A percentile compares a stretch with the other conserved stretches of the same genome.
Evolutionary conservation across 2,888 invertebrate genomes (phyloP).

Genomic region (Drosophila multiciliata): DNA sequence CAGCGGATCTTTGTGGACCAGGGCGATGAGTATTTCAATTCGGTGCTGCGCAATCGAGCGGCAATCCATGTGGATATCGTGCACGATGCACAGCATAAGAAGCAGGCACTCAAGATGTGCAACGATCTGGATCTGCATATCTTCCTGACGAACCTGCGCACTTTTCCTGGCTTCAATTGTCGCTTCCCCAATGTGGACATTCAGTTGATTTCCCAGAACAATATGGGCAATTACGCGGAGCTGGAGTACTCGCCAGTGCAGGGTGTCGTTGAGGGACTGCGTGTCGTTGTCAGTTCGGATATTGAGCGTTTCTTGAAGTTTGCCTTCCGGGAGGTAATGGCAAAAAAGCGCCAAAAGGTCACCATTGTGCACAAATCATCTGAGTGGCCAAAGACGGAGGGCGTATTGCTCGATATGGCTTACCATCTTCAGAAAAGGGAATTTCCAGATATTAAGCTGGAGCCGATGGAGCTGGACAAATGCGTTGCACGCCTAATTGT

Average conservation of each 20-base stretch:
- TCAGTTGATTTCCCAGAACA: slow-evolving; percentile 74
- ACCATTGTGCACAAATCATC: slow-evolving; percentile 70
- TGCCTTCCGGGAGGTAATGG: slow-evolving; percentile 61
- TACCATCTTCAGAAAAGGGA: slow-evolving; percentile 30
- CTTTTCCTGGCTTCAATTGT: slow-evolving; percentile 71
- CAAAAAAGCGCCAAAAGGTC: slow-evolving; percentile 58
- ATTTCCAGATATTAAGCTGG: slow-evolving; percentile 55
- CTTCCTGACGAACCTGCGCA: slow-evolving; percentile 63
- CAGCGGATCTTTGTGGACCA: slow-evolving; percentile 57
- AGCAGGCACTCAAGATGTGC: slow-evolving; percentile 59
- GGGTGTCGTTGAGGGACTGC: slow-evolving; percentile 80
- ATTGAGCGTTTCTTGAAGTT: slow-evolving; percentile 60
- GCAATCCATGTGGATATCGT: slow-evolving; percentile 72
- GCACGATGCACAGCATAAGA: slow-evolving; percentile 59
- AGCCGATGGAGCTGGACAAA: slow-evolving; percentile 61
- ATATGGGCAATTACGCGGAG: slow-evolving; percentile 74
- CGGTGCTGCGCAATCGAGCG: slow-evolving; percentile 72
- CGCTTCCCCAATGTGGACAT: slow-evolving; percentile 66
- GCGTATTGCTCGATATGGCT: slow-evolving; percentile 59
- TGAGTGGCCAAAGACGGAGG: slow-evolving; percentile 75
- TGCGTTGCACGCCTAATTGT: slow-evolving; percentile 57
- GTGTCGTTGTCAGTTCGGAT: slow-evolving; percentile 44
- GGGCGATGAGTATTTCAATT: slow-evolving; percentile 62
- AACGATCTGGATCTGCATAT: slow-evolving; percentile 68
- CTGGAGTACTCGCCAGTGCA: slow-evolving; percentile 79